These are phyloP conservation scores for Strigamia maritima DNA, from an alignment of 2,888 invertebrate species.

Conservation along the genomic window DNA sequence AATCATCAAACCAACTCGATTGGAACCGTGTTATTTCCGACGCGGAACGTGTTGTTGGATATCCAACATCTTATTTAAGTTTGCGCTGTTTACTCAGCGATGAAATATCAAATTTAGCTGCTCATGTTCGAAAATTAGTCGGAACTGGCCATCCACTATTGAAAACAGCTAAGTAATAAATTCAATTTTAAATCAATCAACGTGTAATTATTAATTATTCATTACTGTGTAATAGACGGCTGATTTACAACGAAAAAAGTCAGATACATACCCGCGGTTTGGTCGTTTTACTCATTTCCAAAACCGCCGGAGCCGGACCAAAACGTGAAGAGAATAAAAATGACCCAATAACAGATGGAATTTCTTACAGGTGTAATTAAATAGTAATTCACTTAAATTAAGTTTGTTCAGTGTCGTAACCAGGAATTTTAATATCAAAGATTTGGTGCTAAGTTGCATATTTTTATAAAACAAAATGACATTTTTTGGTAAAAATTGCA, in stretches of 20 bases:
- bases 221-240: conserved; percentile 60
- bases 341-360: background rate
- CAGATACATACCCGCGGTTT: conserved; percentile 93
- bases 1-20: conserved; percentile 58
- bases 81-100: conserved; percentile 90
- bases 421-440: too few species aligned
- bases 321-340: background rate
- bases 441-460: too few species aligned
- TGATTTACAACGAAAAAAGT: conserved; percentile 87
- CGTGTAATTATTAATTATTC: too few species aligned
- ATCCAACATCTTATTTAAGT: conserved; percentile 89
- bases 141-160: conserved; percentile 91
- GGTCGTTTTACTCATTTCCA: conserved; percentile 83
- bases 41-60: conserved; percentile 93
- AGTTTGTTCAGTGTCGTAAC: too few species aligned
- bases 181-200: too few species aligned
- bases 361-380: background rate
- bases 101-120: conserved; percentile 89
- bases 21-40: conserved; percentile 92
- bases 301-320: conserved; percentile 69
- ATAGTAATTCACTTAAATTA: too few species aligned
- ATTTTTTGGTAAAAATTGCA: too few species aligned
- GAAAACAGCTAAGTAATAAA: conserved; percentile 81
- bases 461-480: too few species aligned
- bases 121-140: conserved; percentile 83